These are phyloP conservation scores for Perizoma flavofasciatum DNA, from an alignment of 2,888 invertebrate species.

Conservation along the genomic window DNA sequence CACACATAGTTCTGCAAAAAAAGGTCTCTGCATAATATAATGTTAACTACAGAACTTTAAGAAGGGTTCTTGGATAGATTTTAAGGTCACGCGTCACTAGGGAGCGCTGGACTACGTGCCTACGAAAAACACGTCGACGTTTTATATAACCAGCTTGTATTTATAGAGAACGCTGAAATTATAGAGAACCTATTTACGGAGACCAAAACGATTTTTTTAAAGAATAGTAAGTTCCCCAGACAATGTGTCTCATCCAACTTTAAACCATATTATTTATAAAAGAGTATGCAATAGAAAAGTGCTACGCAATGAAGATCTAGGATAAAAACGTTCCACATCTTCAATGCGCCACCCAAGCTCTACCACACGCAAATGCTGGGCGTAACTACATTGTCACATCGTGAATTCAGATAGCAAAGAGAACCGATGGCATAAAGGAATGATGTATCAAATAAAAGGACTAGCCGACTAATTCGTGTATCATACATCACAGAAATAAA, in stretches of 20 bases:
- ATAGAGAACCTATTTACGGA: no score
- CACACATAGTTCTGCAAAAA: no score
- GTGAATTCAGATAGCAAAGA: conserved; percentile 66
- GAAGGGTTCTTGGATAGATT: no score
- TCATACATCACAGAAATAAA: conserved; percentile 78
- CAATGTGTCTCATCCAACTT: not conserved
- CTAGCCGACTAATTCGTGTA: conserved; percentile 78
- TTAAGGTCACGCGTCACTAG: no score
- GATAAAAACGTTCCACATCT: conserved; percentile 18
- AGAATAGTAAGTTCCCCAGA: no score
- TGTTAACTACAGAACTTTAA: no score
- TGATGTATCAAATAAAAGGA: conserved; percentile 60
- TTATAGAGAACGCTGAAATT: no score
- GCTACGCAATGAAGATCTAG: not conserved
- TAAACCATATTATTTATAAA: not conserved
- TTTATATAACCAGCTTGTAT: no score
- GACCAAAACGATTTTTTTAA: no score
- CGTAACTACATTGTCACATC: conserved; percentile 76
- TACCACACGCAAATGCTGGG: conserved; percentile 74
- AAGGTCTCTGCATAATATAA: no score
- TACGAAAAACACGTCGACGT: no score
- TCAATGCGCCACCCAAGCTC: conserved; percentile 68
- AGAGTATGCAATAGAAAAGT: not conserved
- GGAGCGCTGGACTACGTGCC: no score
- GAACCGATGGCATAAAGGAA: conserved; percentile 44